Conservation (phyloP, 2,797 vertebrate genomes). For the Lepilemur ruficaudatus region DNA sequence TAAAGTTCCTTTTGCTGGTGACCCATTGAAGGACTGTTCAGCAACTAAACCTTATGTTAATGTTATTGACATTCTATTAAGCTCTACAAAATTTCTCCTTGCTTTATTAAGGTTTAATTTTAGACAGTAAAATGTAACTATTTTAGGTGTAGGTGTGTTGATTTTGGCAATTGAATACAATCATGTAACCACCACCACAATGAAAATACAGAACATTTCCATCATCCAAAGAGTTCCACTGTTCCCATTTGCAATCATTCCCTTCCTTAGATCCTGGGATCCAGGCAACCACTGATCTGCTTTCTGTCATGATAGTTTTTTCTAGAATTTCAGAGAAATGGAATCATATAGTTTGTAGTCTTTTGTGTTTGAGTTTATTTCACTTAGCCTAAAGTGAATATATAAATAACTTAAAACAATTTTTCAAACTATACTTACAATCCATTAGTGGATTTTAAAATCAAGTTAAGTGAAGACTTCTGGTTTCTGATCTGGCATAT, state of each 20-base stretch:
- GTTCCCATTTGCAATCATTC: not conserved
- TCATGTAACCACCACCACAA: not conserved
- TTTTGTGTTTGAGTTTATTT: not conserved
- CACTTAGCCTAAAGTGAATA: not conserved
- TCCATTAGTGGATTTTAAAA: not conserved
- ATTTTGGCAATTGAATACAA: not conserved
- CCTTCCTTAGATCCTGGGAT: not conserved
- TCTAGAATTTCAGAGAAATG: not conserved
- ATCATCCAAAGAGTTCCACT: not conserved
- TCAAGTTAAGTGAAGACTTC: not conserved
- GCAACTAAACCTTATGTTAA: not conserved
- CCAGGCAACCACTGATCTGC: not conserved
- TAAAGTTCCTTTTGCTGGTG: not conserved
- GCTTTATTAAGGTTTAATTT: not conserved
- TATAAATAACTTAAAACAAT: not conserved
- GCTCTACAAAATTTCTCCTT: not conserved
- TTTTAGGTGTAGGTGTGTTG: not conserved
- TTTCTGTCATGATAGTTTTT: not conserved
- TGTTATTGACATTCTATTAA: not conserved
- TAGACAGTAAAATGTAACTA: not conserved
- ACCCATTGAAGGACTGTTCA: not conserved
- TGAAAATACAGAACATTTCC: not conserved
- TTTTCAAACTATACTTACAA: not conserved
- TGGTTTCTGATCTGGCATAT: not conserved
- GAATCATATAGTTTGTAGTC: not conserved